phyloP scores from a whole-genome alignment of 1,140 invertebrate species.

The Maconellicoccus hirsutus region DNA sequence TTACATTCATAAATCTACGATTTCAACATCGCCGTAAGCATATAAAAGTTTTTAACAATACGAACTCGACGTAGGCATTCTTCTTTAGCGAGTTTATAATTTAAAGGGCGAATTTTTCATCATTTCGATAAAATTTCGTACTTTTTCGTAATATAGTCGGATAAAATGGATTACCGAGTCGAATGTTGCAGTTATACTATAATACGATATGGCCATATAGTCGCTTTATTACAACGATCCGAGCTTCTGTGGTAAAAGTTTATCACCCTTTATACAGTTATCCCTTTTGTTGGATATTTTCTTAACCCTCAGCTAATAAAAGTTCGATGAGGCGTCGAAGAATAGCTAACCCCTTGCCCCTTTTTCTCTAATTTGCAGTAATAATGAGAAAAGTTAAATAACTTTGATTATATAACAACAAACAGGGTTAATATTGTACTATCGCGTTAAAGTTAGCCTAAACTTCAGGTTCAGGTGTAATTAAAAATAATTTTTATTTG shows the following conservation, averaged over 20 bases:
- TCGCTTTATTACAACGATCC: neutral
- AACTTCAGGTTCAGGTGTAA: neutral
- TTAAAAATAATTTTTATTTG: neutral
- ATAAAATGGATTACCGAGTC: neutral
- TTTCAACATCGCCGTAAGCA: neutral
- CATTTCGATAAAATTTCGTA: slow-evolving; percentile 4
- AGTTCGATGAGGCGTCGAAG: slow-evolving; percentile 19
- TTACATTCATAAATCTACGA: neutral
- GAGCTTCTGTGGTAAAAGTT: slow-evolving; percentile 16
- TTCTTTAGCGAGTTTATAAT: neutral
- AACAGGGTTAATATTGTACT: neutral
- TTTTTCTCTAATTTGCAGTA: slow-evolving; percentile 9
- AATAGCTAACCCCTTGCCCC: neutral
- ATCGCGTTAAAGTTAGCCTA: neutral
- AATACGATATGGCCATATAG: slow-evolving; percentile 3
- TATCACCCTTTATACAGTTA: slow-evolving; percentile 10
- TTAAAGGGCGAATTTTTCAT: neutral
- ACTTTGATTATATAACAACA: slow-evolving; percentile 8
- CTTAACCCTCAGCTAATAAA: slow-evolving; percentile 13
- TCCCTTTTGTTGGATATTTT: slow-evolving; percentile 20
- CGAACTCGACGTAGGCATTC: neutral
- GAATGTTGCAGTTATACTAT: neutral
- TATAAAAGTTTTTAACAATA: neutral
- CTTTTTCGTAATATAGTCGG: slow-evolving; percentile 4
- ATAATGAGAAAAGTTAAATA: slow-evolving; percentile 10